phyloP scores from a whole-genome alignment of 1,140 invertebrate species.

The Rhyacophila brunnea region DNA sequence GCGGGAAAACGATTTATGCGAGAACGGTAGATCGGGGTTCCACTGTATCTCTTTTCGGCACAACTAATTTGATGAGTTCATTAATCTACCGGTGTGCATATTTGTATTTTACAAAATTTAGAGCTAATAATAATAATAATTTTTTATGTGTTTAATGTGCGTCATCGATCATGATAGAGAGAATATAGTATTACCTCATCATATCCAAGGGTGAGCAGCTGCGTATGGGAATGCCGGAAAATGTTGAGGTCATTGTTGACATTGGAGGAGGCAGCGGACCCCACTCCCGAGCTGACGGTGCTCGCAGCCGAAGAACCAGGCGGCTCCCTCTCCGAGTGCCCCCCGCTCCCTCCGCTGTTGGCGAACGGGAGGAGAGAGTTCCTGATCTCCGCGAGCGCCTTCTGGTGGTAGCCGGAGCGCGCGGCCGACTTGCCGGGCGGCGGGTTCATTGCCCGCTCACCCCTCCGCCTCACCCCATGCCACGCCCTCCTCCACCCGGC shows the following conservation, averaged over 20 bases:
- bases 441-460: conserved; percentile 64
- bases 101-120: conserved; percentile 1
- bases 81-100: too few relatives aligned
- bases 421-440: conserved; percentile 62
- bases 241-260: conserved; percentile 51
- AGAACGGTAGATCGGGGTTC: too few relatives aligned
- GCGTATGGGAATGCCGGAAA: conserved; percentile 58
- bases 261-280: conserved; percentile 51
- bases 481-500: conserved; percentile 43
- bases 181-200: conserved; percentile 57
- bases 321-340: conserved; percentile 47
- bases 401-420: conserved; percentile 82
- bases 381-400: conserved; percentile 83
- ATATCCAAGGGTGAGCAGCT: conserved; percentile 64
- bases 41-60: too few relatives aligned
- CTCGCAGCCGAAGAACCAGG: conserved; percentile 73
- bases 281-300: conserved; percentile 66
- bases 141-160: not conserved
- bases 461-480: conserved; percentile 47
- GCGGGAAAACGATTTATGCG: too few relatives aligned
- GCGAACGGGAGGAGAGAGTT: conserved; percentile 83
- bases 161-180: not conserved
- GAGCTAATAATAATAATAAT: not conserved
- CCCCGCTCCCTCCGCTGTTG: conserved; percentile 58
- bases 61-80: too few relatives aligned